Evolutionary conservation across 2,888 invertebrate species (phyloP).

Genomic region (Alitta virens): DNA sequence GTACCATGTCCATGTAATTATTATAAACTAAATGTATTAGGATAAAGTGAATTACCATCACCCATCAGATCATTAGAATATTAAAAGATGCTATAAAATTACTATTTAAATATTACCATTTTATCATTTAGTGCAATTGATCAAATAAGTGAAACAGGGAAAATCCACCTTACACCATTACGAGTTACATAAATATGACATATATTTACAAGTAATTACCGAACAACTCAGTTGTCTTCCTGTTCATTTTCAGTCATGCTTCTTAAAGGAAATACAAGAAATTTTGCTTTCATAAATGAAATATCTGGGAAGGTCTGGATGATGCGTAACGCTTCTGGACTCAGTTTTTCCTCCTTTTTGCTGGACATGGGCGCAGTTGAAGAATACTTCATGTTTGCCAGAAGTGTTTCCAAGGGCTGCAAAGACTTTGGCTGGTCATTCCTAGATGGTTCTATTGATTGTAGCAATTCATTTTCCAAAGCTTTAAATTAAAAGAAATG

Average conservation of each 20-base stretch:
- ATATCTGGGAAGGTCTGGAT: slow-evolving; percentile 53
- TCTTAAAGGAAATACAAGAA: slow-evolving; percentile 54
- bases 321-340: slow-evolving; percentile 48
- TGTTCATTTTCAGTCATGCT: neutral
- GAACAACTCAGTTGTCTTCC: neutral
- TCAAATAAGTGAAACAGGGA: too few relatives aligned
- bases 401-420: slow-evolving; percentile 48
- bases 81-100: too few relatives aligned
- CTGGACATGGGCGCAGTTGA: slow-evolving; percentile 35
- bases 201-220: too few relatives aligned
- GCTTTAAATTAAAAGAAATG: slow-evolving; percentile 2
- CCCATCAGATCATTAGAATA: too few relatives aligned
- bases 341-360: slow-evolving; percentile 33
- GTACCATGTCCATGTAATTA: too few relatives aligned
- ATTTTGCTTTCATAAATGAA: slow-evolving; percentile 56
- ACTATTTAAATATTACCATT: too few relatives aligned
- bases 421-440: slow-evolving; percentile 64
- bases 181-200: too few relatives aligned
- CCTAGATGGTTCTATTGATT: slow-evolving; percentile 52
- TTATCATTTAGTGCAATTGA: too few relatives aligned
- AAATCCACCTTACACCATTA: too few relatives aligned
- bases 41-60: too few relatives aligned
- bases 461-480: slow-evolving; percentile 26
- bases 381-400: slow-evolving; percentile 46
- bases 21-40: too few relatives aligned